Base-by-base conservation (phyloP, 2,113 vertebrate genomes). In the Otus sunia region DNA sequence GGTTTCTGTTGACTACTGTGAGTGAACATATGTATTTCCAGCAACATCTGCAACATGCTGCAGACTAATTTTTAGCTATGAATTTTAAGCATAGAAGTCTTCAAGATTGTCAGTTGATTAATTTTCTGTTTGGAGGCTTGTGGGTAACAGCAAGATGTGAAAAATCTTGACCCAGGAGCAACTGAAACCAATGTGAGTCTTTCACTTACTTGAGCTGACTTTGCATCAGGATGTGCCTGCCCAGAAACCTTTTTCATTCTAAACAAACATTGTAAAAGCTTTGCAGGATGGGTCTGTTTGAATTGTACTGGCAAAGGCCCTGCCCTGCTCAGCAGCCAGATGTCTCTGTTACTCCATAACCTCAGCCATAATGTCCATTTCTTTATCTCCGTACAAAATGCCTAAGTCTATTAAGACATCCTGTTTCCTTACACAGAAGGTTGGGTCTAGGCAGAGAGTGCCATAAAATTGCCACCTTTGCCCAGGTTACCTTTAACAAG, bases 381-480 rank as follows among this genome's bases (percentile, higher is more conserved):
- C 78, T 92, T 92, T 78, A 50, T 81, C 56, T 60, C 41, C 0
- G 0, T 6, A 25, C 22, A 52, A 78, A 81, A 74, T 2, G 3
- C 12, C 12, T 59, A 23, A 76, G 47, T 39, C 41, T 59, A 63
- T 56, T 82, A 87, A 71, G 10, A 16, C 49, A 73, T 60, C 25
- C 66, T 80, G 32, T 60, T 90, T 72, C 62, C 43, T 43, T 89
- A 64, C 26, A 27, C 3, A 50, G 52, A 43, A 71, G 36, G 59
- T 37, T 47, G 27, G 27, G 12, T 34, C 26, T 50, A 66, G 59
- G 79, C 47, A 92, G 47, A 19, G 2, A 30, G 49, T 52, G 74
- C 43, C 74, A 91, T 92, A 90, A 91, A 94, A 78, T 12, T 75
- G 41, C 22, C 27, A 68, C 73, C 81, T 95, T 93, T 90, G 84